Percentiles rank a stretch among this genome's conserved stretches.
These are phyloP conservation scores for Busseola fusca DNA, from an alignment of 2,888 invertebrate species.

Conservation along the genomic window DNA sequence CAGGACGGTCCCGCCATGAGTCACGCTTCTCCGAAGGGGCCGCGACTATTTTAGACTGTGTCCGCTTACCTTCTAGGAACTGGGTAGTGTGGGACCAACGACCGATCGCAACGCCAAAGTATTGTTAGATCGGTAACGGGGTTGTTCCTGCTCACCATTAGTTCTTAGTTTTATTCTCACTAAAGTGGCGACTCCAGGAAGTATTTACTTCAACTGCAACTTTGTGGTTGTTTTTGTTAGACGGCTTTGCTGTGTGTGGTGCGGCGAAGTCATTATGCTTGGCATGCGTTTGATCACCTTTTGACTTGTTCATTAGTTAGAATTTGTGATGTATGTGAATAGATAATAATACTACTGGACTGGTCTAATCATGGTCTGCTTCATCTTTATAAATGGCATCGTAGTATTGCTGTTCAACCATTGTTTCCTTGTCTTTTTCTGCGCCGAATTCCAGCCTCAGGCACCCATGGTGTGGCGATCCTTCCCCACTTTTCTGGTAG, in stretches of 20 bases:
- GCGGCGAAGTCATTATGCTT: constrained; percentile 24
- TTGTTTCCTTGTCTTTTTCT: not conserved
- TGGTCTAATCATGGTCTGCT: not conserved
- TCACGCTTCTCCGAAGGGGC: constrained; percentile 86
- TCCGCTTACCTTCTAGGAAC: constrained; percentile 89
- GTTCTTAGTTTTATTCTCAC: constrained; percentile 82
- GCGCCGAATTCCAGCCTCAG: not conserved
- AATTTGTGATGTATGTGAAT: not conserved
- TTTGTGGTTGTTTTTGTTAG: constrained; percentile 35
- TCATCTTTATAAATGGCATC: not conserved
- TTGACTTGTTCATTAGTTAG: constrained; percentile 26
- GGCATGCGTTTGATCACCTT: constrained; percentile 32
- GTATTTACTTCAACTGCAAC: constrained; percentile 52
- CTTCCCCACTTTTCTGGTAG: not conserved
- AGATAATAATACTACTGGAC: not conserved
- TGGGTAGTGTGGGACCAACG: constrained; percentile 85
- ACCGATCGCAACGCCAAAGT: constrained; percentile 84
- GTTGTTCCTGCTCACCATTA: constrained; percentile 76
- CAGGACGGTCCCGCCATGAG: constrained; percentile 82
- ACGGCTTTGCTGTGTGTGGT: constrained; percentile 23
- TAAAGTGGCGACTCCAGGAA: constrained; percentile 74
- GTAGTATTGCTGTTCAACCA: not conserved
- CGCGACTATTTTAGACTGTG: constrained; percentile 87
- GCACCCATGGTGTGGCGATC: not conserved
- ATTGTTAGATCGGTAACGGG: constrained; percentile 87